These are phyloP conservation scores for Nycteola revayana DNA, from an alignment of 2,888 invertebrate genomes.

Conservation along the genomic window DNA sequence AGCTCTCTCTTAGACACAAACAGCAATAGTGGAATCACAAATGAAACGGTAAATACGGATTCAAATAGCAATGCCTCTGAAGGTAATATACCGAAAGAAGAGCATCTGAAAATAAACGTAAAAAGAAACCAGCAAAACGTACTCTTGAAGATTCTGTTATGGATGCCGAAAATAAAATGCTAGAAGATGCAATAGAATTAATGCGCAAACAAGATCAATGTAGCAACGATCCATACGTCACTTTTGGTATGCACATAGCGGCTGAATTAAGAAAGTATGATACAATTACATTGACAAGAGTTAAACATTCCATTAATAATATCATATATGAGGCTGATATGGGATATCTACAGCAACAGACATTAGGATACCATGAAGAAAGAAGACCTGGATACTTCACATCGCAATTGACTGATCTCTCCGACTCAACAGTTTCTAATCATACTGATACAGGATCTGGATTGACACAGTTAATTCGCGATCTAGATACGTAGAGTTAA, in stretches of 20 bases:
- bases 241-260: conserved; percentile 23
- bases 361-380: conserved; percentile 1
- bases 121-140: background rate
- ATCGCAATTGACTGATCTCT: conserved; percentile 4
- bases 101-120: too few relatives aligned
- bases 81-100: too few relatives aligned
- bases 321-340: conserved; percentile 22
- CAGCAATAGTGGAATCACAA: too few relatives aligned
- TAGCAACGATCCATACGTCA: conserved; percentile 9
- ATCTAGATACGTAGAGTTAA: background rate
- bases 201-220: conserved; percentile 1
- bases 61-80: background rate
- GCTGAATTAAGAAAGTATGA: conserved; percentile 20
- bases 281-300: conserved; percentile 9
- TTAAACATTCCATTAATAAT: conserved; percentile 23
- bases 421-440: background rate
- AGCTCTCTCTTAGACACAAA: too few relatives aligned
- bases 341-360: conserved; percentile 5
- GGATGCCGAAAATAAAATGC: conserved; percentile 2
- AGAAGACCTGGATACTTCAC: conserved; percentile 4
- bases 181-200: conserved; percentile 1
- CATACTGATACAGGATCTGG: background rate
- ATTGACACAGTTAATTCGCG: too few relatives aligned
- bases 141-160: background rate
- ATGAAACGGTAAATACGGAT: conserved; percentile 1